These are phyloP conservation scores for Hormaphis cornu DNA, from an alignment of 1,140 invertebrate genomes.

Conservation along the genomic window DNA sequence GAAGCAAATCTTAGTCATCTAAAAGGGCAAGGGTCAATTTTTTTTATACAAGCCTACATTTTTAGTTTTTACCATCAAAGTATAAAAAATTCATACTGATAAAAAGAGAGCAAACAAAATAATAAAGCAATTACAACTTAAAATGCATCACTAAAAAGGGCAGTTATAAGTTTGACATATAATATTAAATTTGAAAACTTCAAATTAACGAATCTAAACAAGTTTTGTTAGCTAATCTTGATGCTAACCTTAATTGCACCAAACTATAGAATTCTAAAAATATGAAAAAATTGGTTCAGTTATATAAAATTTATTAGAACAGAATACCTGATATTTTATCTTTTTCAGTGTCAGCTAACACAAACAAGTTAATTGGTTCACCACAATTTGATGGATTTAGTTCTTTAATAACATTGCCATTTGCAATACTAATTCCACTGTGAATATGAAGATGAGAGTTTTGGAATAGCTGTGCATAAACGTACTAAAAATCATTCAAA, in stretches of 20 bases:
- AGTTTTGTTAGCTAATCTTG: not conserved
- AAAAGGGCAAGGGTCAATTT: too few species aligned
- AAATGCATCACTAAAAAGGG: too few species aligned
- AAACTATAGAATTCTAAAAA: not conserved
- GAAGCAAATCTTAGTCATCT: too few species aligned
- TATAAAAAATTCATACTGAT: too few species aligned
- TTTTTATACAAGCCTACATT: too few species aligned
- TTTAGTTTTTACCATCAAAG: too few species aligned
- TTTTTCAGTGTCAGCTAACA: conserved; percentile 54
- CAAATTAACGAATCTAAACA: too few species aligned
- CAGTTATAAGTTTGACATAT: too few species aligned
- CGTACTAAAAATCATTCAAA: conserved; percentile 44
- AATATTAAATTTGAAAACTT: too few species aligned
- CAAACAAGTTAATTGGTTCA: conserved; percentile 58
- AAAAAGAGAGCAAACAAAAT: too few species aligned
- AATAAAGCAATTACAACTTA: too few species aligned
- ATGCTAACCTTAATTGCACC: not conserved
- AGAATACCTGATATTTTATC: conserved; percentile 46
- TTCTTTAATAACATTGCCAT: conserved; percentile 48
- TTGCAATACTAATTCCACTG: conserved; percentile 56
- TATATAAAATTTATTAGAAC: conserved; percentile 33
- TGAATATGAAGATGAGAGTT: conserved; percentile 60
- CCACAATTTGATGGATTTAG: conserved; percentile 48
- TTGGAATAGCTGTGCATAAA: conserved; percentile 55
- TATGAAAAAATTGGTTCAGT: not conserved